Conservation (phyloP, 2,888 invertebrate species). For the Ramazzottius varieornatus region DNA sequence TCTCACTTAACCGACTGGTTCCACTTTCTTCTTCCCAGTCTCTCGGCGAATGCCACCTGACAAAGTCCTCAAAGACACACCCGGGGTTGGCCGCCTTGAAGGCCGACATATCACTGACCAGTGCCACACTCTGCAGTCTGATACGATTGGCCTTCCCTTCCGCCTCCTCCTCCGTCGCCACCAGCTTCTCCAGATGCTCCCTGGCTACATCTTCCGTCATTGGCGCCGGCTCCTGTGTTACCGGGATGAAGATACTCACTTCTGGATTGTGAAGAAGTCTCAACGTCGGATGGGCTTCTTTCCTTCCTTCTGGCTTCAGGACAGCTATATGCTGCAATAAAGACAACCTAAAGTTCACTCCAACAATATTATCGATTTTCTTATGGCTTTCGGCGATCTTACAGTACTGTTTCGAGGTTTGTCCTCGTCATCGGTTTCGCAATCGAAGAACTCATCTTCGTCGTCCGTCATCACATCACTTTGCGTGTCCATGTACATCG, state of each 20-base stretch:
- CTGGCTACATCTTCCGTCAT: slow-evolving; percentile 90
- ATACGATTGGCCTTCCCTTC: slow-evolving; percentile 58
- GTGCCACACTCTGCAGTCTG: slow-evolving; percentile 74
- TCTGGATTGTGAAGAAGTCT: slow-evolving; percentile 36
- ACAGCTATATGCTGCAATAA: slow-evolving; percentile 23
- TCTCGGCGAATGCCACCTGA: slow-evolving; percentile 88
- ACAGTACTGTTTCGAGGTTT: no score
- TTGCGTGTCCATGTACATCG: background rate
- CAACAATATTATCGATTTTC: no score
- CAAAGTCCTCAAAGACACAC: slow-evolving; percentile 68
- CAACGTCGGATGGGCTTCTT: slow-evolving; percentile 35
- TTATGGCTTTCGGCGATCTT: no score
- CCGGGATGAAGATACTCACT: slow-evolving; percentile 47
- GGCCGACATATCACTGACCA: slow-evolving; percentile 89
- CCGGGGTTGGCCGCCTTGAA: slow-evolving; percentile 94
- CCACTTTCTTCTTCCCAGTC: slow-evolving; percentile 48
- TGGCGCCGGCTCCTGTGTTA: slow-evolving; percentile 68
- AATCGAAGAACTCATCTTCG: slow-evolving; percentile 41
- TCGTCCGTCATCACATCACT: slow-evolving; percentile 19
- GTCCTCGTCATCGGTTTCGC: slow-evolving; percentile 12
- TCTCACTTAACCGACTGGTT: slow-evolving; percentile 38
- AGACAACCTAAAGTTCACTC: no score
- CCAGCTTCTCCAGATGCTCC: slow-evolving; percentile 66
- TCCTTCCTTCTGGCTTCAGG: slow-evolving; percentile 41
- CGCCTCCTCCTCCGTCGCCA: slow-evolving; percentile 58